Base-by-base conservation (phyloP, 2,888 invertebrate species). In the Hirtodrosophila duncani region DNA sequence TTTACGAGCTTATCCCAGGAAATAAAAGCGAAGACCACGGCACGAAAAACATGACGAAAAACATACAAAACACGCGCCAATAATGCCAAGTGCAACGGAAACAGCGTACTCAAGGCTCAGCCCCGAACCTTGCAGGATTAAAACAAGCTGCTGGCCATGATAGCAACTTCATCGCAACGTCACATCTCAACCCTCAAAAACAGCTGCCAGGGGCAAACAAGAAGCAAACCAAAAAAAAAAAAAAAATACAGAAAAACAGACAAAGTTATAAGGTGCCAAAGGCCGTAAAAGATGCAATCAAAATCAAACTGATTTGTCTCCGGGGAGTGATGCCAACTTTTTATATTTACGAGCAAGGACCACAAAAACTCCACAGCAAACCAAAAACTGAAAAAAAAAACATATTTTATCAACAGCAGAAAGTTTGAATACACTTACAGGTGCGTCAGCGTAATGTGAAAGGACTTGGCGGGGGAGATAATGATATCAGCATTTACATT, bases 271-370 rank as follows among this genome's bases (percentile, higher is more conserved):
- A 80, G 80, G 80, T 77, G 77, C 68, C 78, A 80, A 80, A 68
- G 69, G 80, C 64, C 69, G 63, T 78, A 77, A 80, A 74, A 78
- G 80, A 56, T 71, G 80, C 78, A 67, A 80, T 80, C 81, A 80
- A 78, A 78, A 69, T 78, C 78, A 80, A 78, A 80, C 81, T 78
- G 77, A 78, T 78, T 78, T 77, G 77, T 80, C 77, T 64, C 74
- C 57, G 38, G 78, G 77, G 77, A 74, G 64, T 63, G 58, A 64
- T 80, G 80, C 67, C 71, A 78, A 78, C 77, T 78, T 78, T n/a
- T 78, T 63, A 71, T 72, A 64, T 77, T 77, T 78, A 77, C 70
- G 77, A 69, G 55, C 57, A 18, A 17, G 24, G 37, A 11, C 21
- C 49, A 43, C n/a, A 39, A 13, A 51, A 23, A 48, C 49, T 38